Evolutionary conservation across 2,797 vertebrate species (phyloP).

Genomic region (Poecile montanus): DNA sequence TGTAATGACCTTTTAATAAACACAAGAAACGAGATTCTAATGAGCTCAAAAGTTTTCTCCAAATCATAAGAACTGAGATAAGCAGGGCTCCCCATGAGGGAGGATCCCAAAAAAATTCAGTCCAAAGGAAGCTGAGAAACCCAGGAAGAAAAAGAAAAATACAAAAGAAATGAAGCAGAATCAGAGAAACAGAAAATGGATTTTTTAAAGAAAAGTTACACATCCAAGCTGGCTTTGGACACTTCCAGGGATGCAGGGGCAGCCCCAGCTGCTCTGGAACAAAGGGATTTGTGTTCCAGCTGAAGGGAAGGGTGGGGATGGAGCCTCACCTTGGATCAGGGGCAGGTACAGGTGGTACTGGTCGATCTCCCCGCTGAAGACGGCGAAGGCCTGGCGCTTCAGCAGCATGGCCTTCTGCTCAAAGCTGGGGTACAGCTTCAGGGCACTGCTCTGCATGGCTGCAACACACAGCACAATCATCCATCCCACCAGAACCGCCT

Average conservation of each 20-base stretch:
- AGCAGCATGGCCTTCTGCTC: slow-evolving; percentile 97
- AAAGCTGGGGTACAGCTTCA: slow-evolving; percentile 88
- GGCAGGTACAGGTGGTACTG: slow-evolving; percentile 97
- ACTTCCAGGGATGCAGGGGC: background rate
- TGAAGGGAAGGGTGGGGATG: background rate
- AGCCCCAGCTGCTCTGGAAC: background rate
- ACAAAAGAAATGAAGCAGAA: too few relatives aligned
- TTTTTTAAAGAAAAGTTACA: too few relatives aligned
- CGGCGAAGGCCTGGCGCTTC: slow-evolving; percentile 93
- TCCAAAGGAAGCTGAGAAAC: too few relatives aligned
- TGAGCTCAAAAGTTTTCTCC: too few relatives aligned
- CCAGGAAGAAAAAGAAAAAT: too few relatives aligned
- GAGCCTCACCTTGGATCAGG: slow-evolving; percentile 90
- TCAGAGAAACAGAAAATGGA: too few relatives aligned
- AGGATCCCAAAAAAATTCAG: too few relatives aligned
- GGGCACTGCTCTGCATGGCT: slow-evolving; percentile 94
- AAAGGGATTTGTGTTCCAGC: background rate
- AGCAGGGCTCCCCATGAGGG: too few relatives aligned
- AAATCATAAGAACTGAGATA: too few relatives aligned
- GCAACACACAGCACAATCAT: background rate
- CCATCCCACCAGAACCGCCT: background rate
- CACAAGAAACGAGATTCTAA: too few relatives aligned
- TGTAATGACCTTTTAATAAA: too few relatives aligned
- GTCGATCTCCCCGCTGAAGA: slow-evolving; percentile 94
- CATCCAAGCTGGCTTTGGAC: background rate